These are phyloP conservation scores for Pogonognathellus flavescens DNA, from an alignment of 1,140 invertebrate genomes.

Conservation along the genomic window DNA sequence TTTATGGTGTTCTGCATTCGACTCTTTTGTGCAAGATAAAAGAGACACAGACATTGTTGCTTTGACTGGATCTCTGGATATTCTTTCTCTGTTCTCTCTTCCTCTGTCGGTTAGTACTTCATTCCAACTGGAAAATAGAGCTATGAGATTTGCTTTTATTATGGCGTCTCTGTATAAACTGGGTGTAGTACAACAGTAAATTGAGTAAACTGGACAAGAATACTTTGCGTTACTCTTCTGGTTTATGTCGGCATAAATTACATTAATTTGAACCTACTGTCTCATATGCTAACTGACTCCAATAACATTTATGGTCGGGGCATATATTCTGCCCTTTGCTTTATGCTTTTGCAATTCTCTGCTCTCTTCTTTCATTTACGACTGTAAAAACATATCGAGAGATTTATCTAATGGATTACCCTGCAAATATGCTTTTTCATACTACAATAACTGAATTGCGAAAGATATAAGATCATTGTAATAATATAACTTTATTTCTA, in stretches of 20 bases:
- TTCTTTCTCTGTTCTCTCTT: not conserved
- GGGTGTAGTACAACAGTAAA: not conserved
- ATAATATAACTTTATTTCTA: too few species aligned
- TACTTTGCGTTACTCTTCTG: constrained; percentile 30
- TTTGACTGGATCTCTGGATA: not conserved
- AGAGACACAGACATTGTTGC: not conserved
- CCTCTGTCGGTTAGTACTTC: not conserved
- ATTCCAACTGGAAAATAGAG: not conserved
- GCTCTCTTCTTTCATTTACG: not conserved
- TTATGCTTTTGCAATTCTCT: constrained; percentile 25
- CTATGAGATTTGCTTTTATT: not conserved
- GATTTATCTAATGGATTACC: constrained; percentile 31
- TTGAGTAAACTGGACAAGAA: constrained; percentile 16
- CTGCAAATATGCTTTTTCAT: not conserved
- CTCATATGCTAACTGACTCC: constrained; percentile 24
- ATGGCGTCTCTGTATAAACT: not conserved
- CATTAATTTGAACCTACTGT: constrained; percentile 39
- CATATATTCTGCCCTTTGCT: constrained; percentile 30
- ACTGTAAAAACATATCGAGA: not conserved
- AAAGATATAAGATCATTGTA: too few species aligned
- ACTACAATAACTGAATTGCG: not conserved
- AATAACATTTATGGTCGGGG: constrained; percentile 20
- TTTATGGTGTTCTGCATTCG: constrained; percentile 1
- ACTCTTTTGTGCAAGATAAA: not conserved
- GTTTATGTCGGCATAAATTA: constrained; percentile 51